These are phyloP conservation scores for Drosophila vallismaia DNA, from an alignment of 2,888 invertebrate species.

Conservation along the genomic window DNA sequence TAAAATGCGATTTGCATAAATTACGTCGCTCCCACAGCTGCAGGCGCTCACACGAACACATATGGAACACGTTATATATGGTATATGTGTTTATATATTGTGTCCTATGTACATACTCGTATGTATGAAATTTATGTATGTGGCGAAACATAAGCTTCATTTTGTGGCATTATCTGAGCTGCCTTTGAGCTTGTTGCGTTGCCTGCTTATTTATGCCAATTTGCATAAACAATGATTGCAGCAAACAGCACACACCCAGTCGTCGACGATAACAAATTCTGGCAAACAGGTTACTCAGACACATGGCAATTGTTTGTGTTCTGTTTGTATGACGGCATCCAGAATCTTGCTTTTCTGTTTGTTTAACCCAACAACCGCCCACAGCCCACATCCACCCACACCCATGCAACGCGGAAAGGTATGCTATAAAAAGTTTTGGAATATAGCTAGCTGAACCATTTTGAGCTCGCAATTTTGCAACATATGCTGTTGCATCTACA, in stretches of 20 bases:
- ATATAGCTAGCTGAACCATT: slow-evolving; percentile 26
- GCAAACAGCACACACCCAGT: slow-evolving; percentile 14
- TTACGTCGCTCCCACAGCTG: slow-evolving; percentile 41
- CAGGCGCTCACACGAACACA: slow-evolving; percentile 29
- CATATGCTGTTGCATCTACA: slow-evolving; percentile 18
- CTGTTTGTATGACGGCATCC: slow-evolving; percentile 1
- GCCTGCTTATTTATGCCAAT: slow-evolving; percentile 55
- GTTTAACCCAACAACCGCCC: not conserved
- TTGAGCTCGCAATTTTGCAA: slow-evolving; percentile 26
- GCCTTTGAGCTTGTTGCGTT: slow-evolving; percentile 49
- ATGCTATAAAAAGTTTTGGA: slow-evolving; percentile 53
- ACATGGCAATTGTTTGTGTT: slow-evolving; percentile 23
- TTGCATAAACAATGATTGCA: slow-evolving; percentile 61
- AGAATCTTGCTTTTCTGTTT: not conserved
- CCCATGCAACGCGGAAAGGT: slow-evolving; percentile 38
- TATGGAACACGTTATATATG: slow-evolving; percentile 1
- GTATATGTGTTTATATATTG: not conserved
- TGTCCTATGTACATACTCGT: not conserved
- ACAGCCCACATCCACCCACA: not conserved
- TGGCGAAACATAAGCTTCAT: slow-evolving; percentile 40
- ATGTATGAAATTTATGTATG: not conserved
- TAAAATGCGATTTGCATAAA: slow-evolving; percentile 57
- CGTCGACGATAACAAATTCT: slow-evolving; percentile 29
- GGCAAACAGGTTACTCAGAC: slow-evolving; percentile 42
- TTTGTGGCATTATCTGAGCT: slow-evolving; percentile 51